Conservation (phyloP, 2,113 vertebrate species). For the Nothoprocta perdicaria region DNA sequence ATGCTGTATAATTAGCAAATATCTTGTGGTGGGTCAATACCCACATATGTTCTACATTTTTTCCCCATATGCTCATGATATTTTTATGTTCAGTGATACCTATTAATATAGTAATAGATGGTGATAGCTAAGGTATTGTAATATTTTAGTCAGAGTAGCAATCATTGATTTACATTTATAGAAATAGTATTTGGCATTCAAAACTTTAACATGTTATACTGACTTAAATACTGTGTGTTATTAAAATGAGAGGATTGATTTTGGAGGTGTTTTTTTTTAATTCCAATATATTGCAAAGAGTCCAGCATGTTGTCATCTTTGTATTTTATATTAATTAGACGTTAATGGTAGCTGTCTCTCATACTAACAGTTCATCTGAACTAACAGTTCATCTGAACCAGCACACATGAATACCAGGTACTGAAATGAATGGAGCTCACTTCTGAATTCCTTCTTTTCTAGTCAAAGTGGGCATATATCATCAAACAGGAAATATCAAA, state of each 20-base stretch:
- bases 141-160: constrained; percentile 32
- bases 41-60: neutral
- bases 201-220: neutral
- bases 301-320: constrained; percentile 45
- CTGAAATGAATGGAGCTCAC: constrained; percentile 37
- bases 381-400: constrained; percentile 61
- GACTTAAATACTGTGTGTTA: constrained; percentile 34
- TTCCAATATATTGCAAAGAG: constrained; percentile 56
- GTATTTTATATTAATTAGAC: constrained; percentile 74
- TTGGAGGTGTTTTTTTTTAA: constrained; percentile 32
- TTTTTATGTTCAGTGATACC: neutral
- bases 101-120: neutral
- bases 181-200: constrained; percentile 41
- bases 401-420: constrained; percentile 49
- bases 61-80: rapidly evolving
- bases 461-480: constrained; percentile 39
- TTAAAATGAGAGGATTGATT: constrained; percentile 50
- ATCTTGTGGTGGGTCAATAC: neutral
- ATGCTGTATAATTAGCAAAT: neutral
- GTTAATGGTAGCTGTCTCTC: constrained; percentile 66
- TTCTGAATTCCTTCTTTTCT: constrained; percentile 38
- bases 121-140: neutral
- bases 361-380: constrained; percentile 57
- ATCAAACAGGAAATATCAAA: constrained; percentile 36
- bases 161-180: constrained; percentile 9